These are phyloP conservation scores for Romanomermis culicivorax DNA, from an alignment of 2,888 invertebrate species.

Conservation along the genomic window DNA sequence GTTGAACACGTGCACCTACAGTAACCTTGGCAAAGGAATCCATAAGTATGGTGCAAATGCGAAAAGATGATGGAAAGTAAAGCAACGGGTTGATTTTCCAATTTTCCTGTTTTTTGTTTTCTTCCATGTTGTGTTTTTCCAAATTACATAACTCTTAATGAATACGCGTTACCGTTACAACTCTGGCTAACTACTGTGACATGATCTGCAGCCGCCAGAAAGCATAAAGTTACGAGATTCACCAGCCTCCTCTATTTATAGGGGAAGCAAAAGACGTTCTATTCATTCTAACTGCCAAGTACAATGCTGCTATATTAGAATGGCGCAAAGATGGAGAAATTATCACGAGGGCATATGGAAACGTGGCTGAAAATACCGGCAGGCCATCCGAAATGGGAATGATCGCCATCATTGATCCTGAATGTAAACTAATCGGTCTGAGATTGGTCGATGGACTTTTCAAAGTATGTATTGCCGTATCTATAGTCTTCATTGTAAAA, in stretches of 20 bases:
- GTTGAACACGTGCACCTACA: too few species aligned
- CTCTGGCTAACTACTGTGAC: too few species aligned
- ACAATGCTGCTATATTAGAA: constrained; percentile 91
- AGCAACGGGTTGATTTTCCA: too few species aligned
- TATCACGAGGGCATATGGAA: constrained; percentile 81
- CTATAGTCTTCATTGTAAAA: background rate
- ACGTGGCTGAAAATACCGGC: constrained; percentile 74
- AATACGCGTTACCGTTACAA: too few species aligned
- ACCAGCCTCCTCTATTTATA: constrained; percentile 31
- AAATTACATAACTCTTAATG: too few species aligned
- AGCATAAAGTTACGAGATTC: too few species aligned
- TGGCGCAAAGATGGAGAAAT: constrained; percentile 58
- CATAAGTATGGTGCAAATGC: too few species aligned
- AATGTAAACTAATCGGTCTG: constrained; percentile 77
- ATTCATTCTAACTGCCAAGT: constrained; percentile 74
- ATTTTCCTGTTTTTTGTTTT: too few species aligned
- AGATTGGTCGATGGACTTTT: constrained; percentile 85
- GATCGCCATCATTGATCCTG: constrained; percentile 81
- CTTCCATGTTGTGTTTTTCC: too few species aligned
- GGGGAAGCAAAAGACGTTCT: constrained; percentile 73
- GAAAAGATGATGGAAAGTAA: too few species aligned
- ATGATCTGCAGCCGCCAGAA: too few species aligned
- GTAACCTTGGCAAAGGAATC: too few species aligned
- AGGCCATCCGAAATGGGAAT: constrained; percentile 87
- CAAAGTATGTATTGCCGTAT: constrained; percentile 44